Percentiles rank a stretch among this genome's conserved stretches.
Evolutionary conservation across 1,140 invertebrate genomes (phyloP).

Genomic region (Apis dorsata): DNA sequence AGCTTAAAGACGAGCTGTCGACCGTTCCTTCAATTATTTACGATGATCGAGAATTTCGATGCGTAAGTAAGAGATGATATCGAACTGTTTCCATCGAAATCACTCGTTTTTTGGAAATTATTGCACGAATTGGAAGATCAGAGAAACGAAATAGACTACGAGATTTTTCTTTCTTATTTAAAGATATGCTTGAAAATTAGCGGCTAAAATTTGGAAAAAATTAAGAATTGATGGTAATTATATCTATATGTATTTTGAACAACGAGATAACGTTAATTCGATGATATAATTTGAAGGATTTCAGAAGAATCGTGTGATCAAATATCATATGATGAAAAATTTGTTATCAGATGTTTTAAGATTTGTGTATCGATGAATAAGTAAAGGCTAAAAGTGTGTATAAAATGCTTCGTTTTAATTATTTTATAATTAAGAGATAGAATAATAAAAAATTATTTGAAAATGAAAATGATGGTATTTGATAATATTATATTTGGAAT

Average conservation of each 20-base stretch:
- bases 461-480: too few species aligned
- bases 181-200: too few species aligned
- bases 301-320: background rate
- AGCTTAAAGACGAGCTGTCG: conserved; percentile 30
- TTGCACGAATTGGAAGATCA: background rate
- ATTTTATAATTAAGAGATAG: background rate
- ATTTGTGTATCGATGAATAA: background rate
- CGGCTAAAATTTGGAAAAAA: too few species aligned
- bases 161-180: background rate
- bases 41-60: conserved; percentile 3
- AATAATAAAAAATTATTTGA: too few species aligned
- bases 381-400: background rate
- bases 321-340: conserved; percentile 4
- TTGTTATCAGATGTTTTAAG: conserved; percentile 6
- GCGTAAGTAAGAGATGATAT: background rate
- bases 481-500: too few species aligned
- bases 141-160: too few species aligned
- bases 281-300: background rate
- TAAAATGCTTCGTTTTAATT: conserved; percentile 15
- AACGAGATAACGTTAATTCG: background rate
- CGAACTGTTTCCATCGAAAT: background rate
- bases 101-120: background rate
- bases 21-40: conserved; percentile 37
- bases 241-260: background rate
- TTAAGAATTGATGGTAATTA: too few species aligned